Evolutionary conservation across 2,797 vertebrate species (phyloP), one percentile per base, ranked within the genome.

Genomic region (Acanthiza pusilla): DNA sequence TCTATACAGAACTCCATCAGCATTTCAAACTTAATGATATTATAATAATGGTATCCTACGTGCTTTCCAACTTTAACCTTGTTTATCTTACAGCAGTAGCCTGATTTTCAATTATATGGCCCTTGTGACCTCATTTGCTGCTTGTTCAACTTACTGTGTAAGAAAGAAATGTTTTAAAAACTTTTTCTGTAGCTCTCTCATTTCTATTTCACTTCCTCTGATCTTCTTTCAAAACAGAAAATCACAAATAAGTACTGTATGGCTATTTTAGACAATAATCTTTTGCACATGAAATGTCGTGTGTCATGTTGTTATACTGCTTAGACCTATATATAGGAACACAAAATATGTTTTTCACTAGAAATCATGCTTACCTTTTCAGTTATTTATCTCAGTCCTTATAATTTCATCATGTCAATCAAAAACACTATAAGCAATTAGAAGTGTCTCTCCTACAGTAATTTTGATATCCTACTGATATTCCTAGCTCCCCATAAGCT

Each of bases 21-120:
- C 77, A 76, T 88, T 95, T 94, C 89, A 87, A 86, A 79, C 65
- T 51, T 96, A 94, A 96, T 88, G 85, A 72, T 75, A 92, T 91
- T 93, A 88, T 89, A 91, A 93, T 95, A 89, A 86, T 20, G 26
- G 42, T 79, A 96, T 87, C 82, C 45, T 74, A 47, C 6, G 3
- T 85, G 55, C 47, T 91, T 92, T 92, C 89, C 62, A 90, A 61
- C 70, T 82, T 94, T 81, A 93, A 96, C 79, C 85, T 96, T 92
- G 65, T 94, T 93, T 93, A 86, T 87, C 61, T 90, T 91, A 80
- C 43, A 91, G 48, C 57, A 68, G 50, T 58, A 84, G 40, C 22
- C 79, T 86, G 48, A 85, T 91, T 92, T 95, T 91, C 89, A 92
- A 89, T 92, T 77, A 92, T 78, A 80, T 85, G 62, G 15, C 62